phyloP scores from a whole-genome alignment of 2,797 vertebrate species.

The Psittacula derbiana region DNA sequence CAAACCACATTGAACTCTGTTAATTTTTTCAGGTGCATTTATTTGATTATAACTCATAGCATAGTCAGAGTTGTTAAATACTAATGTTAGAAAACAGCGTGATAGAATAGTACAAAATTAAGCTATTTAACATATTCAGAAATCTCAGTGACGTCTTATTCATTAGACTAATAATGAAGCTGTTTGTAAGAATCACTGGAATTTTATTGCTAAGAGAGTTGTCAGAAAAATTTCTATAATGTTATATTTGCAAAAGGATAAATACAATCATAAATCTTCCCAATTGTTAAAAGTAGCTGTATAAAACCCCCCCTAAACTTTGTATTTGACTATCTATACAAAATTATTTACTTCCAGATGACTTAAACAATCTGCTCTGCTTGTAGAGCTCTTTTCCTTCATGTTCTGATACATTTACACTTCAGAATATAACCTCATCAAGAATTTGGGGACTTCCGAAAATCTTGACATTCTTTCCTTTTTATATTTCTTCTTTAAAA shows the following conservation, averaged over 20 bases:
- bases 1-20: background rate
- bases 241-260: background rate
- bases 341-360: background rate
- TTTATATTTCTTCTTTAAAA: background rate
- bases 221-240: background rate
- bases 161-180: background rate
- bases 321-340: background rate
- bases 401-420: background rate
- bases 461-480: background rate
- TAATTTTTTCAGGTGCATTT: background rate
- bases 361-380: background rate
- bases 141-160: background rate
- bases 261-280: background rate
- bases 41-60: background rate
- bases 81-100: background rate
- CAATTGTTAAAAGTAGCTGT: background rate
- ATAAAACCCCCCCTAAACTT: background rate
- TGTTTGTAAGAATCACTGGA: background rate
- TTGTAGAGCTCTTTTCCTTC: background rate
- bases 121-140: background rate
- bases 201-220: background rate
- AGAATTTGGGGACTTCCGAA: background rate
- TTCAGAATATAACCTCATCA: background rate
- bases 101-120: background rate
- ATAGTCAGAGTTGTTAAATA: background rate